A percentile compares a stretch with the other conserved stretches of the same genome.
phyloP scores from a whole-genome alignment of 2,113 vertebrate genomes.

The Actenoides hombroni region DNA sequence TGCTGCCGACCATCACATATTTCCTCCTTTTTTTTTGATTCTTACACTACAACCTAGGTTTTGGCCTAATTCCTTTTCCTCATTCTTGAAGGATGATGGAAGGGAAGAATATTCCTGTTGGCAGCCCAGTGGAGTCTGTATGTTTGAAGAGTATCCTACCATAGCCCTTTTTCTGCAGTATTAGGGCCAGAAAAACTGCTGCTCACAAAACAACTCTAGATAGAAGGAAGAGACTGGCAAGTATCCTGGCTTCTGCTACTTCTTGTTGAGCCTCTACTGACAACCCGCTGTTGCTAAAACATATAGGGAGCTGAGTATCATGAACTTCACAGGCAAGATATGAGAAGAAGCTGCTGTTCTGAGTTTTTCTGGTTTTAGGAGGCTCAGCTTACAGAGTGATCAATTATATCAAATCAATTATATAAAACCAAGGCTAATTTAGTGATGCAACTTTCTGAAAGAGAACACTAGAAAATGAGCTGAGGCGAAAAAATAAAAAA shows the following conservation, averaged over 20 bases:
- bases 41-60: neutral
- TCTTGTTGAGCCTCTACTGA: neutral
- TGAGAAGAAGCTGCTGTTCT: neutral
- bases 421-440: slow-evolving; percentile 5
- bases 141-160: neutral
- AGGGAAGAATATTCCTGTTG: neutral
- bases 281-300: neutral
- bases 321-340: neutral
- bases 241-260: neutral
- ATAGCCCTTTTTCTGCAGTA: neutral
- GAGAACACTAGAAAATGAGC: neutral
- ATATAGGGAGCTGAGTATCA: neutral
- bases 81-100: neutral
- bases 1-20: neutral
- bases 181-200: neutral
- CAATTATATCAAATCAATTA: neutral
- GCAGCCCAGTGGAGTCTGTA: neutral
- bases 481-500: neutral
- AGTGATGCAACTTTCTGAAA: neutral
- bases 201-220: neutral
- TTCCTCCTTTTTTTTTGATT: neutral
- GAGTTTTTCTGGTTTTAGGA: neutral
- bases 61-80: neutral
- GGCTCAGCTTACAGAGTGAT: neutral
- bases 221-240: neutral